Conservation (phyloP, 2,113 vertebrate genomes). For the Perca flavescens region DNA sequence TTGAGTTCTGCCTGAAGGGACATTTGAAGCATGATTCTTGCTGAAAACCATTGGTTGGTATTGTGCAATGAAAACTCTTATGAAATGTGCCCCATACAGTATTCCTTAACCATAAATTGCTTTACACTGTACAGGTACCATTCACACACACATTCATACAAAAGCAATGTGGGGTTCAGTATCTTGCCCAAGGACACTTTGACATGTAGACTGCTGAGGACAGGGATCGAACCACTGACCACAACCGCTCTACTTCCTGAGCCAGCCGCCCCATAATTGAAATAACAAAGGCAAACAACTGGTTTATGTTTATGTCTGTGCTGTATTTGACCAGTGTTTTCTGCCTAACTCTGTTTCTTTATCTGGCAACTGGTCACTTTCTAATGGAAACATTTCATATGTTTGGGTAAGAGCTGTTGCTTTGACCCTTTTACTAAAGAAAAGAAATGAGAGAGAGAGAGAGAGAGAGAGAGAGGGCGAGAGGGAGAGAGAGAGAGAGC, state of each 20-base stretch:
- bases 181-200: too few species aligned
- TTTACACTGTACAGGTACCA: too few species aligned
- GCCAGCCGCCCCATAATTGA: background rate
- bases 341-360: background rate
- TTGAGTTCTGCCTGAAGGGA: constrained; percentile 44
- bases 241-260: too few species aligned
- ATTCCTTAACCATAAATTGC: background rate
- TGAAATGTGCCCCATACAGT: constrained; percentile 21
- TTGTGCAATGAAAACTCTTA: constrained; percentile 47
- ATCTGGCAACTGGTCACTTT: background rate
- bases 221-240: too few species aligned
- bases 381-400: background rate
- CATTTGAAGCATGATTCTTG: constrained; percentile 27
- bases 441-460: too few species aligned
- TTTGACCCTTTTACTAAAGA: background rate
- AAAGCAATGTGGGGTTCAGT: too few species aligned
- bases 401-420: background rate
- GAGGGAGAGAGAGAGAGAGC: too few species aligned
- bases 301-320: background rate
- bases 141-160: too few species aligned
- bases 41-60: constrained; percentile 21
- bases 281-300: constrained; percentile 2
- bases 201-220: too few species aligned
- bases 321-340: background rate
- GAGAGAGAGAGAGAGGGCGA: too few species aligned